These are phyloP conservation scores for Allygus modestus DNA, from an alignment of 2,888 invertebrate genomes.

Conservation along the genomic window DNA sequence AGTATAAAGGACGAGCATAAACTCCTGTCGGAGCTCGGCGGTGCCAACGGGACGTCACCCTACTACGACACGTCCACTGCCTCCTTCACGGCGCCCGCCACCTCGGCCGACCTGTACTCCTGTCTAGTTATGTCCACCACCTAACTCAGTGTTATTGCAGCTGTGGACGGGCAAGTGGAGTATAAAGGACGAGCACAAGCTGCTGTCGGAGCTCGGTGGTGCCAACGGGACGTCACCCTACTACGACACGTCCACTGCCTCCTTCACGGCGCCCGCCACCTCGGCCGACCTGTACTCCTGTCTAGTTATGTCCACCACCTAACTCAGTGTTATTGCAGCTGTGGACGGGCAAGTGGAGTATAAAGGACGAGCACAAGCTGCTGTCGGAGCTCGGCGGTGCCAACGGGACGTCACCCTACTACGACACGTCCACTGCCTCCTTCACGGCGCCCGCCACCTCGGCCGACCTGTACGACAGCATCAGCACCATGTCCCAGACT, in stretches of 20 bases:
- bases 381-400: conserved; percentile 86
- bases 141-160: conserved; percentile 75
- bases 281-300: too few relatives aligned
- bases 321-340: conserved; percentile 77
- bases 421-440: conserved; percentile 70
- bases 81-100: too few relatives aligned
- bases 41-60: too few relatives aligned
- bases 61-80: too few relatives aligned
- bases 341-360: conserved; percentile 93
- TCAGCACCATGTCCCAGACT: conserved; percentile 86
- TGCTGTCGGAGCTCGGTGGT: conserved; percentile 87
- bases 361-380: conserved; percentile 94
- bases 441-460: conserved; percentile 74
- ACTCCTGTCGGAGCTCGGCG: conserved; percentile 89
- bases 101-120: too few relatives aligned
- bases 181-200: conserved; percentile 93
- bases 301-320: too few relatives aligned
- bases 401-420: conserved; percentile 73
- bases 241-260: conserved; percentile 72
- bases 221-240: conserved; percentile 73
- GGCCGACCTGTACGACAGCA: conserved; percentile 83
- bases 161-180: conserved; percentile 94
- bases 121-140: too few relatives aligned
- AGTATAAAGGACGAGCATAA: conserved; percentile 95
- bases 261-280: too few relatives aligned